Conservation (phyloP, 2,797 vertebrate genomes). For the Trichosurus vulpecula region DNA sequence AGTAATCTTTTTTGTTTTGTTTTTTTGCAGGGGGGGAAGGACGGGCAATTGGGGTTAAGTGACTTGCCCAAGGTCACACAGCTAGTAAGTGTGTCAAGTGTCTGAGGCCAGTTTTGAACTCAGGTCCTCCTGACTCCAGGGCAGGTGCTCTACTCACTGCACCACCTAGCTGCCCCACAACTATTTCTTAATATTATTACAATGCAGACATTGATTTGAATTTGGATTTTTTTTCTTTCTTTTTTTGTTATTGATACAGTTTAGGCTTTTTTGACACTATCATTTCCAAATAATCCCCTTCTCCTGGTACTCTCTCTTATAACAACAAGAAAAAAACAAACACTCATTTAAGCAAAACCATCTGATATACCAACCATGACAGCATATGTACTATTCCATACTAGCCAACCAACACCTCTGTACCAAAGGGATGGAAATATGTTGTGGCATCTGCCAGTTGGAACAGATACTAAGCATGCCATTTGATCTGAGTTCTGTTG, state of each 20-base stretch:
- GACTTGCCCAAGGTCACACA: no score
- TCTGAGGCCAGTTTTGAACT: no score
- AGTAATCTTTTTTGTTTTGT: no score
- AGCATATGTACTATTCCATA: background rate
- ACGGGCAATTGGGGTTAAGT: no score
- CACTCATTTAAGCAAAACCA: background rate
- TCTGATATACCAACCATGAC: background rate
- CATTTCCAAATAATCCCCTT: background rate
- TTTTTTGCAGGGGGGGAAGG: no score
- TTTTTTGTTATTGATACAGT: background rate
- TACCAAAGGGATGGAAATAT: background rate
- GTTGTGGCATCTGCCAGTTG: background rate
- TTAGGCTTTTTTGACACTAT: background rate
- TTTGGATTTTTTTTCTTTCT: background rate
- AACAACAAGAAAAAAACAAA: background rate
- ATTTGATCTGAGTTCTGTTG: background rate
- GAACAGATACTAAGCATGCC: background rate
- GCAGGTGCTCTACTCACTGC: no score
- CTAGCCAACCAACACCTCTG: background rate
- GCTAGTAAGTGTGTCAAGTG: no score
- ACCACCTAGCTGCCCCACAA: no score
- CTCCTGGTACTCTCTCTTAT: background rate
- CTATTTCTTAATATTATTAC: no score
- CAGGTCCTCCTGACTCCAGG: no score
- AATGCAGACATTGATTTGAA: no score